A percentile compares a stretch with the other conserved stretches of the same genome.
Conservation (phyloP, 2,888 invertebrate species). For the Brachypterus glaber region DNA sequence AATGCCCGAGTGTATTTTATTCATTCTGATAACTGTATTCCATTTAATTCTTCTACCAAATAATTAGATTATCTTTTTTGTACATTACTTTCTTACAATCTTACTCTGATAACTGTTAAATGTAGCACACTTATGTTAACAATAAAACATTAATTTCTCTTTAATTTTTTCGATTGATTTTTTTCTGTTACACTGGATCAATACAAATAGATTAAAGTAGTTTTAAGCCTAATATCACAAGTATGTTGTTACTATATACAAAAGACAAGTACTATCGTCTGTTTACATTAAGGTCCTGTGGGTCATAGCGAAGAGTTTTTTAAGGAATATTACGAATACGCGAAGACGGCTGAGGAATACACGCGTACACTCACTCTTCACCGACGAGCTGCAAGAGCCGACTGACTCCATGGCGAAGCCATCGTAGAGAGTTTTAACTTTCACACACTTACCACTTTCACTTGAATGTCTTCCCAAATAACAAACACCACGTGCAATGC, state of each 20-base stretch:
- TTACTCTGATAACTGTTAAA: no score
- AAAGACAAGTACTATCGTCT: not conserved
- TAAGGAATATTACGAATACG: slow-evolving; percentile 19
- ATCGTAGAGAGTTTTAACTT: slow-evolving; percentile 39
- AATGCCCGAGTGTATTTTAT: slow-evolving; percentile 38
- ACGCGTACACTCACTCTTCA: slow-evolving; percentile 34
- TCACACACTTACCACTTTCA: slow-evolving; percentile 41
- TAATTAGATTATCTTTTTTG: no score
- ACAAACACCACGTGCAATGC: slow-evolving; percentile 1
- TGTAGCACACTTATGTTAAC: no score
- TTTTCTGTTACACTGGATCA: not conserved
- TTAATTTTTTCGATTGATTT: not conserved
- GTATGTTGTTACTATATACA: slow-evolving; percentile 4
- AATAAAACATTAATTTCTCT: no score
- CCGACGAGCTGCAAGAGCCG: slow-evolving; percentile 37
- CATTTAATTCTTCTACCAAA: slow-evolving; percentile 24
- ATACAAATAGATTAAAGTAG: not conserved
- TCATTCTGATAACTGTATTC: slow-evolving; percentile 32
- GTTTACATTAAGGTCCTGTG: not conserved
- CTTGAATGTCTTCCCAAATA: slow-evolving; percentile 25
- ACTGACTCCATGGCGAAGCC: slow-evolving; percentile 34
- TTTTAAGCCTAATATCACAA: slow-evolving; percentile 2
- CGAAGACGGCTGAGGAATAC: slow-evolving; percentile 28
- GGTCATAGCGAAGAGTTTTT: slow-evolving; percentile 1
- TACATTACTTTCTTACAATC: no score